Base-by-base conservation (phyloP, 2,888 invertebrate species). In the Oscheius myriophilus region DNA sequence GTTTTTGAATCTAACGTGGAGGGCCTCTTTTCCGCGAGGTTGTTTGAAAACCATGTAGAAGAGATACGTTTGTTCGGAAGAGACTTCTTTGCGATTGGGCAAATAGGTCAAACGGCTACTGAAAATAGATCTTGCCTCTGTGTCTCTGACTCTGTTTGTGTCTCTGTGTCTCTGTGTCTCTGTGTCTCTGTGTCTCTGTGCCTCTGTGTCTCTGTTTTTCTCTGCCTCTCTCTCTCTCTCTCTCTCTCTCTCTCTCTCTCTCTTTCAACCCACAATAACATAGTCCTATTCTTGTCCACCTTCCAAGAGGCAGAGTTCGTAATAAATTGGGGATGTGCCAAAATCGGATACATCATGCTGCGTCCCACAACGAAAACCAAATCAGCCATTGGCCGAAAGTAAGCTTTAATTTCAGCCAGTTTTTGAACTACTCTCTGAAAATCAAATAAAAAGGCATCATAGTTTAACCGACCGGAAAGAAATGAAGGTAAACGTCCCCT, bases 21-120 rank as follows among this genome's bases (percentile, higher is more conserved):
- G 43, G 3, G 26, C 42, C 11, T 79, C 78, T 53, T 82, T 84
- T 21, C 83, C 82, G 45, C 73, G 51, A 11, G 85, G 84, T 63
- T 84, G 84, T 43, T 80, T 75, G 23, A 84, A 59, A 9, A 84
- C 68, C 75, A 84, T 79, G 65, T 79, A 82, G 39, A 80, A 73
- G 7, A 80, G 70, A 63, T 81, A 82, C 9, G 74, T 67, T 59
- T 80, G 81, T 6, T 76, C 73, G 6, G 67, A 49, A 14, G 54
- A 55, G 43, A 70, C 66, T 39, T 79, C 78, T n/a, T 69, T 69
- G 4, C 69, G 55, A 66, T 78, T 79, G 0, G 83, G 83, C 25
- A 78, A 67, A 33, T 55, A 49, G 25, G 68, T 69, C 1, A 66
- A 46, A 6, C 67, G 55, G 18, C 46, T 42, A 21, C 67, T 71